Conservation (phyloP, 2,797 vertebrate species). For the Sarcophilus harrisii region DNA sequence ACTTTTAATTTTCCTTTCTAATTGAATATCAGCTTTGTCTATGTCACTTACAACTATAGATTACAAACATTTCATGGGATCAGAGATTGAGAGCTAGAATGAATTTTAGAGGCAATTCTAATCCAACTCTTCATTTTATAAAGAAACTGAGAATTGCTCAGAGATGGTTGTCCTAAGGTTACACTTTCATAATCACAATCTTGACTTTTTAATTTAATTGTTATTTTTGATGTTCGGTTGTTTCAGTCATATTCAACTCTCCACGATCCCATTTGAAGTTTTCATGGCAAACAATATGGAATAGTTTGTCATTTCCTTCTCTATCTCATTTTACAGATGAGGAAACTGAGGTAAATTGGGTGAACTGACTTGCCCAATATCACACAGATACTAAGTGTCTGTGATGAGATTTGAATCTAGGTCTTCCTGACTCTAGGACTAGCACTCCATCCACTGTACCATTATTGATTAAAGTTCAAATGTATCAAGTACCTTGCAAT, state of each 20-base stretch:
- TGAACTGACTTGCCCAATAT: neutral
- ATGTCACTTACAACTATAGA: neutral
- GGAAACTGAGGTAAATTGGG: neutral
- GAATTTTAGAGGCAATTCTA: neutral
- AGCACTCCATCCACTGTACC: neutral
- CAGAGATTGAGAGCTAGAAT: neutral
- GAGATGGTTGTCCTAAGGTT: neutral
- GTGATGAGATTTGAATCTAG: neutral
- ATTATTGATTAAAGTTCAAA: neutral
- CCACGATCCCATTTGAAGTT: neutral
- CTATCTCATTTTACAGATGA: neutral
- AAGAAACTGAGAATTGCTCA: neutral
- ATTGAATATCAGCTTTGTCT: neutral
- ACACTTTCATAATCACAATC: neutral
- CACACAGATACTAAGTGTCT: neutral
- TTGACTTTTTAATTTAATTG: neutral
- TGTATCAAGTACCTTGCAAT: neutral
- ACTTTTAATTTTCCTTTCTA: neutral
- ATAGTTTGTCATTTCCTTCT: neutral
- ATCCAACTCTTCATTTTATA: neutral
- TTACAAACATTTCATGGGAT: neutral
- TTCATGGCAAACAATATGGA: neutral
- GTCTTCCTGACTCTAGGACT: neutral
- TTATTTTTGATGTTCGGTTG: neutral
- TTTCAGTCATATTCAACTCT: neutral